Base-by-base conservation (phyloP, 2,888 invertebrate species). In the Synergus gifuensis region DNA sequence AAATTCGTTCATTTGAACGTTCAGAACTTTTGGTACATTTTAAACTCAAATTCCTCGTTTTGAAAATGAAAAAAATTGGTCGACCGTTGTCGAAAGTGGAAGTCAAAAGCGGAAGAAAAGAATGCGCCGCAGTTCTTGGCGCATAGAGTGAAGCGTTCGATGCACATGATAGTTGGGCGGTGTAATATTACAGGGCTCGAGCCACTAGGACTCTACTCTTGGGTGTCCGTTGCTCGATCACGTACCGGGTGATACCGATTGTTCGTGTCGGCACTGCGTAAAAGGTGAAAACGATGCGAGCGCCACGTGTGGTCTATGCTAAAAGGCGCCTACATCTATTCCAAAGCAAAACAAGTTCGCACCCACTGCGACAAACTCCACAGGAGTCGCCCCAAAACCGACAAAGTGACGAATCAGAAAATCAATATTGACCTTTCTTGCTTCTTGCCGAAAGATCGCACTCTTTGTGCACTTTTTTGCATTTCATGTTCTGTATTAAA, bases 101-200 rank as follows among this genome's bases (percentile, higher is more conserved):
- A 69, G 49, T 69, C 49, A 69, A 69, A 66, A 80, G 11, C 16
- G 54, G n/a, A 36, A 73, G 28, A 73, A 54, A 49, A 42, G 60
- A 60, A 63, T 77, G 67, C 66, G 66, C 22, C 63, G 11, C 28
- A 40, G 58, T 40, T 76, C 64, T 79, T 79, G 76, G 66, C 78
- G 80, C 79, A 78, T 78, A 82, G 81, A 84, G 80, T 54, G 84
- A 82, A 81, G 81, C 82, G 84, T 81, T 78, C 81, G 81, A 79
- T 82, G 84, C 84, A 76, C 84, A 85, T 82, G 84, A 81, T 83
- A 86, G 87, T 83, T 83, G 84, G 88, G 83, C 87, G 90, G 90
- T 90, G 83, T 90, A 89, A 88, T 90, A 89, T 91, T 90, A 90
- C 90, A 89, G 88, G 88, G 88, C 87, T 86, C 82, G 83, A 85